These are phyloP conservation scores for Meteorus cinctellus DNA, from an alignment of 2,888 invertebrate species.

Conservation along the genomic window DNA sequence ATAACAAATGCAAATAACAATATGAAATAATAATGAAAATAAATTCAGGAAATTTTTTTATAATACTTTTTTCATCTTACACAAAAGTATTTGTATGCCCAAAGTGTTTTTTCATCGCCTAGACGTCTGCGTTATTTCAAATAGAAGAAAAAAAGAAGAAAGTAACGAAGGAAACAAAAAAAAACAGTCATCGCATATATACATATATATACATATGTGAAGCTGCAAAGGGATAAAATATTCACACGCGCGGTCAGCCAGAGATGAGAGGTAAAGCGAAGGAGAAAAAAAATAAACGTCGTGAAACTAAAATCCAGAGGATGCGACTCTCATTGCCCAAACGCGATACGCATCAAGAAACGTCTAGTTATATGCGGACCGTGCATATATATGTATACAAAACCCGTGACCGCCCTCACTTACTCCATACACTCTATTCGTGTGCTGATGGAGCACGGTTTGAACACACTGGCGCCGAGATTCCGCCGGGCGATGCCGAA, in stretches of 20 bases:
- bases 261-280: not conserved
- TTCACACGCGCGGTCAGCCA: not conserved
- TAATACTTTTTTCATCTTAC: not conserved
- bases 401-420: conserved; percentile 17
- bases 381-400: not conserved
- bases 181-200: not conserved
- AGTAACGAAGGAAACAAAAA: not conserved
- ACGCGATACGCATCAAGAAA: conserved; percentile 23
- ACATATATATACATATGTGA: not conserved
- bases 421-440: not conserved
- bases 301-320: conserved; percentile 26
- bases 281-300: not conserved
- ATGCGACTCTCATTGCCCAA: conserved; percentile 14
- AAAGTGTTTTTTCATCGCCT: not conserved
- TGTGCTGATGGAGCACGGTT: conserved; percentile 5
- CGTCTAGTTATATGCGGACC: conserved; percentile 26
- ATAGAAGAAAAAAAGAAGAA: too few relatives aligned
- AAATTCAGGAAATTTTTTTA: not conserved
- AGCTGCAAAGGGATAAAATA: conserved; percentile 3
- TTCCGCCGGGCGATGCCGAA: conserved; percentile 38
- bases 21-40: not conserved
- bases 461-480: conserved; percentile 41
- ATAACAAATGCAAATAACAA: conserved; percentile 21
- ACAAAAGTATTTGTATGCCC: not conserved
- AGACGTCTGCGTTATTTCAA: not conserved